A percentile compares a stretch with the other conserved stretches of the same genome.
phyloP scores from a whole-genome alignment of 1,140 invertebrate genomes.

The Drosophila jambulina region DNA sequence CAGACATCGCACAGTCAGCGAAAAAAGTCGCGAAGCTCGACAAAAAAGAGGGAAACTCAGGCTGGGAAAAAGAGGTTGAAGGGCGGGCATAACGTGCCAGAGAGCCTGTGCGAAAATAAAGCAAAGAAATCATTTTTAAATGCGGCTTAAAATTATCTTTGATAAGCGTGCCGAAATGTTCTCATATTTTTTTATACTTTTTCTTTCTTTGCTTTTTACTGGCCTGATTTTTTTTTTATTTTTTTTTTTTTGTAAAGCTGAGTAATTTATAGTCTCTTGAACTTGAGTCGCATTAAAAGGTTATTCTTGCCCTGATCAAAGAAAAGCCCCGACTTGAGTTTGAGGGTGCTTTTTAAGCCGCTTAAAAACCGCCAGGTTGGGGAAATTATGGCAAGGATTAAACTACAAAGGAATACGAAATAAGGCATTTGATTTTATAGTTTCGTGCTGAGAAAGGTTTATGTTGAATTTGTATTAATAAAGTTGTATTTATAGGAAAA shows the following conservation, averaged over 20 bases:
- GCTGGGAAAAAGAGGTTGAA: background rate
- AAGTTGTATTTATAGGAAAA: background rate
- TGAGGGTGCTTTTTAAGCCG: conserved; percentile 36
- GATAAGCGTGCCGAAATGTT: conserved; percentile 73
- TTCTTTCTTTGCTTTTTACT: conserved; percentile 4
- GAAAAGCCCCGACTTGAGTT: conserved; percentile 8
- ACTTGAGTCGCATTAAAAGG: conserved; percentile 49
- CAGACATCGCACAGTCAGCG: conserved; percentile 76
- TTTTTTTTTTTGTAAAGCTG: conserved; percentile 39
- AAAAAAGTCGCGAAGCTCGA: conserved; percentile 51
- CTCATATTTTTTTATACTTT: conserved; percentile 27
- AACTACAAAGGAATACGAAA: conserved; percentile 4
- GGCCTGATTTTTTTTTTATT: conserved; percentile 1
- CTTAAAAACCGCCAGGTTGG: conserved; percentile 33
- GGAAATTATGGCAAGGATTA: conserved; percentile 4
- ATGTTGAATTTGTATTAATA: conserved; percentile 2
- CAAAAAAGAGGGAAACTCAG: conserved; percentile 34
- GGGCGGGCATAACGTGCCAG: conserved; percentile 6
- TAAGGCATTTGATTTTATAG: conserved; percentile 8
- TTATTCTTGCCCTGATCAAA: conserved; percentile 39
- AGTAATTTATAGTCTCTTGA: conserved; percentile 58
- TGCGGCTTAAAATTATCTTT: conserved; percentile 80
- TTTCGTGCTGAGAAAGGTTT: conserved; percentile 8
- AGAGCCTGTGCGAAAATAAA: conserved; percentile 34
- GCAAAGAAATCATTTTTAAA: conserved; percentile 78